Base-by-base conservation (phyloP, 2,797 vertebrate species). In the Macropodus opercularis region DNA sequence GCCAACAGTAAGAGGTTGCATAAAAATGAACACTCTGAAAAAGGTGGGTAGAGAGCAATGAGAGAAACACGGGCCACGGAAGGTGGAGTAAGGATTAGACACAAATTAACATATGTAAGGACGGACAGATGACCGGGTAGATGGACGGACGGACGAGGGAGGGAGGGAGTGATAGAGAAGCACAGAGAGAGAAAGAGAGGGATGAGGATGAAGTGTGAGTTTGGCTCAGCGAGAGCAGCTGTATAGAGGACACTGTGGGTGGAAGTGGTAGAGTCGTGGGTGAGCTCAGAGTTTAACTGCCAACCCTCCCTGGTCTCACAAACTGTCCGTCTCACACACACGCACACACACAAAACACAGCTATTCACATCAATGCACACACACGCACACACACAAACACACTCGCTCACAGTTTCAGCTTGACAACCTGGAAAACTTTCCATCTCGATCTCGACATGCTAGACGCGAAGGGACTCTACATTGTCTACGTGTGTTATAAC, bases 201-300 rank as follows among this genome's bases (percentile, higher is more conserved):
- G 81, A 83, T 79, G 86, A 85, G 74, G 83, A 85, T 76, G 83
- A 91, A 90, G 91, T 91, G 92, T 85, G 91, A 93, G 90, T 86
- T 87, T 91, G 89, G 87, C 90, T 92, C 90, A 90, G 90, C 86
- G 89, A 92, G 92, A 92, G 92, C 92, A 93, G 92, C 90, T 93
- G 92, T 91, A 91, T 86, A 89, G 91, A 92, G 91, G 88, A 93
- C 91, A 92, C 85, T 82, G 92, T 93, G 92, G 92, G 92, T 91
- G 92, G 91, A 93, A 89, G 92, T 92, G 91, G 88, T 90, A 91
- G 89, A 91, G 90, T 89, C 85, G 91, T 92, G 91, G 91, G 92
- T 90, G 90, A 91, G 88, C 87, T 85, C 84, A 86, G 90, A 89
- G 86, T 90, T 90, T 84, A 87, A 88, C 89, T 91, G 91, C 89